These are phyloP conservation scores for Enteromius afrohamiltoni DNA, from an alignment of 2,797 vertebrate species.

Conservation along the genomic window DNA sequence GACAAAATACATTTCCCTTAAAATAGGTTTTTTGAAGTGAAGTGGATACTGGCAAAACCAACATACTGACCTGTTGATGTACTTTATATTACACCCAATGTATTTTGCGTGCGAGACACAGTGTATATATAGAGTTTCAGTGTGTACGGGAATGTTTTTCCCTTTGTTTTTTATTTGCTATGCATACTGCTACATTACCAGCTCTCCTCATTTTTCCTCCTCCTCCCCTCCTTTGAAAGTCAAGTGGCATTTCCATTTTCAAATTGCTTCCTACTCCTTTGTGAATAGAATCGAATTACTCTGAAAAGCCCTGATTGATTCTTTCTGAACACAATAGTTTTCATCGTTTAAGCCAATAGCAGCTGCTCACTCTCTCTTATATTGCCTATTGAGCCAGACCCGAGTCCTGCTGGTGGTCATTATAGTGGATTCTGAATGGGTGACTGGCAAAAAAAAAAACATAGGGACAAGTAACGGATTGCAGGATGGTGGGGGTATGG, in stretches of 20 bases:
- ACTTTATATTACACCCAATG: not conserved
- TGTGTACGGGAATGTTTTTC: constrained; percentile 41
- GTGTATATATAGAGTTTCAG: constrained; percentile 49
- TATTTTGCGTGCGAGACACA: constrained; percentile 22
- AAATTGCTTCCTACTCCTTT: constrained; percentile 79
- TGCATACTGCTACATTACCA: constrained; percentile 56
- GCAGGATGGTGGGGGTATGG: constrained; percentile 55
- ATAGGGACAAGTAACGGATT: constrained; percentile 47
- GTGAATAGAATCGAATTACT: constrained; percentile 81
- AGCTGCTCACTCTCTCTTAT: constrained; percentile 67
- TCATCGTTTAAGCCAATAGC: constrained; percentile 72
- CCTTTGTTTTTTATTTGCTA: constrained; percentile 49
- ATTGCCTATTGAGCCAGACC: constrained; percentile 70
- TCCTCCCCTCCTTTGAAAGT: constrained; percentile 68
- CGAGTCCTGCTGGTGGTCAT: constrained; percentile 69
- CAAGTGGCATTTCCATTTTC: constrained; percentile 82
- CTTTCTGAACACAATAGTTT: constrained; percentile 78
- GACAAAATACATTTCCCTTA: not conserved
- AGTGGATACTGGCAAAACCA: not conserved
- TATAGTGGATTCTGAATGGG: constrained; percentile 71
- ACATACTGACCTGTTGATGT: constrained; percentile 52
- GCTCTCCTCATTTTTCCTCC: constrained; percentile 50
- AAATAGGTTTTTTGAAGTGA: not conserved
- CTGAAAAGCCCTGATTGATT: constrained; percentile 80
- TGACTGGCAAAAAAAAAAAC: constrained; percentile 59